Base-by-base conservation (phyloP, 2,113 vertebrate genomes). In the Rhinoderma darwinii region DNA sequence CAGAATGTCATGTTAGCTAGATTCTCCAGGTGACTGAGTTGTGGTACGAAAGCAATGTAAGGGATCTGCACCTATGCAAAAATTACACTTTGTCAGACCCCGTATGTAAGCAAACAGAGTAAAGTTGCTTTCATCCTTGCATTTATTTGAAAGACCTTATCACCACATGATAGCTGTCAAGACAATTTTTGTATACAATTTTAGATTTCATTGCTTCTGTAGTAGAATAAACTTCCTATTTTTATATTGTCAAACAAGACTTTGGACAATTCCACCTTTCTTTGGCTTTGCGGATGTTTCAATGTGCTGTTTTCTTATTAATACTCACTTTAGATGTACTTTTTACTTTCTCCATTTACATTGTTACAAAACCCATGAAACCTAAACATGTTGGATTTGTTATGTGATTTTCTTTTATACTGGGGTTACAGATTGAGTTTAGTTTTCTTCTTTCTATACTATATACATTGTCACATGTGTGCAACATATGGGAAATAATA, bases 381-480 rank as follows among this genome's bases (percentile, higher is more conserved):
- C 51, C 37, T 5, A 14, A 63, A 81, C 32, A 56, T 80, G 32
- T 37, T 81, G 54, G 25, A 30, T 63, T 82, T 61, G 37, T 63
- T 63, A 43, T 44, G 37, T 44, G 54, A 63, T 43, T 43, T 73
- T 72, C 61, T 37, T 83, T 83, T 73, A 54, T 32, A n/a, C 68
- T 37, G 66, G 56, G 44, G 5, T 72, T 72, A 41, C 44, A 47
- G 47, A 83, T 39, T 54, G 22, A 73, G 66, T 35, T 63, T 41
- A 81, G 35, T 63, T 43, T 59, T 76, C 25, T 35, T 54, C 35
- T 10, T 56, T 47, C 30, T 68, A 32, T 68, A 22, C 44, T 78
- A 35, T 82, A 87, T 87, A 84, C 83, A 87, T 44, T 74, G 66
- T 74, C 39, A 44, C 85, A 87, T 82, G 66, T 87, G 85, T 43